Percentiles rank a stretch among this genome's conserved stretches.
These are phyloP conservation scores for Procavia capensis DNA, from an alignment of 2,113 vertebrate genomes.

Conservation along the genomic window DNA sequence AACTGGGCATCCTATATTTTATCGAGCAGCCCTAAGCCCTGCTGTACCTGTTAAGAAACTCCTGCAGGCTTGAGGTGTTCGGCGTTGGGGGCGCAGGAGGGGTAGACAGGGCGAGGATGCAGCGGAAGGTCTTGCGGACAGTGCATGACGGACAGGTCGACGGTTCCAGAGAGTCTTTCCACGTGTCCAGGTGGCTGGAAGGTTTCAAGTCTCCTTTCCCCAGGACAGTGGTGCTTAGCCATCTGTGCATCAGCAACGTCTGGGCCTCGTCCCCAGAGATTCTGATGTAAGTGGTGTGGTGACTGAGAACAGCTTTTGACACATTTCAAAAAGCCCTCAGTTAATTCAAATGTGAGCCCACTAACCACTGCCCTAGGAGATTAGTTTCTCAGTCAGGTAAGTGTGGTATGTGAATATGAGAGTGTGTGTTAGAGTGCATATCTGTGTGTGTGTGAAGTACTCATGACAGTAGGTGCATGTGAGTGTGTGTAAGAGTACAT, in stretches of 20 bases:
- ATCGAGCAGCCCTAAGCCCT: not conserved
- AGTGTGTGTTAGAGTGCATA: too few species aligned
- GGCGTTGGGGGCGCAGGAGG: accelerated
- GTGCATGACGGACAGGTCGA: accelerated
- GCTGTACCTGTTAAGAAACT: too few species aligned
- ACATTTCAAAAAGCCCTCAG: not conserved
- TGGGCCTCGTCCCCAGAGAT: not conserved
- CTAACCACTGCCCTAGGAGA: not conserved
- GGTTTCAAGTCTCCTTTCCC: not conserved
- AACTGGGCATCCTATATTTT: not conserved
- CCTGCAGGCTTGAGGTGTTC: not conserved
- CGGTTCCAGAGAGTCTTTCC: not conserved
- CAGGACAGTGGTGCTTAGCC: accelerated
- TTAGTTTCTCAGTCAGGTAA: not conserved
- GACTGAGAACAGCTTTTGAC: not conserved
- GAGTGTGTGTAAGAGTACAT: accelerated
- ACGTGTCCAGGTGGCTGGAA: too few species aligned
- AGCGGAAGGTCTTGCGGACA: too few species aligned
- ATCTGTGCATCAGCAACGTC: not conserved
- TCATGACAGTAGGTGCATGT: not conserved
- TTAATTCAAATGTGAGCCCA: not conserved
- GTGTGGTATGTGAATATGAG: not conserved
- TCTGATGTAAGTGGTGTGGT: not conserved
- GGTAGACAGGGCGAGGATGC: not conserved
- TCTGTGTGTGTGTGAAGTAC: too few species aligned